These are phyloP conservation scores for Astreopora myriophthalma DNA, from an alignment of 64 coral and sea anemone genomes.

Conservation along the genomic window DNA sequence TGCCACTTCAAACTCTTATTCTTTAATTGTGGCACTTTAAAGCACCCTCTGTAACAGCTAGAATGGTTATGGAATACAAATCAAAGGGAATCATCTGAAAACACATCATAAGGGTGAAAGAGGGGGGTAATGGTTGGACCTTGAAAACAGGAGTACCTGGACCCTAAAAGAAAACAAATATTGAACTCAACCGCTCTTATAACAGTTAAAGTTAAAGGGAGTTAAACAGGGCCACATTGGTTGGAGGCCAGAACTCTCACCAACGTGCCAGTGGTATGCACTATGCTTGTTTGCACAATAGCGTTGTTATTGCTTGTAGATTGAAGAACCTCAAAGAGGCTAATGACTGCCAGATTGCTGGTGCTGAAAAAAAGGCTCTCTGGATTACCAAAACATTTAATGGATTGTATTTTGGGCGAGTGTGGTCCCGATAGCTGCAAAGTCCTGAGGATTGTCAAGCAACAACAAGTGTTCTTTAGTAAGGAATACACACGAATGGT, in stretches of 20 bases:
- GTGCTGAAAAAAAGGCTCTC: neutral
- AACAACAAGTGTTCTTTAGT: neutral
- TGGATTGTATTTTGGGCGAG: neutral
- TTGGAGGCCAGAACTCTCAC: neutral
- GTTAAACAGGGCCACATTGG: neutral
- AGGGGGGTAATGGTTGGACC: too few species aligned
- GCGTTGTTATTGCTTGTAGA: neutral
- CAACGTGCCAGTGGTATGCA: too few species aligned
- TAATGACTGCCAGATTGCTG: conserved; percentile 10
- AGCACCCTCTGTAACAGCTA: too few species aligned
- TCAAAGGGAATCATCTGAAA: too few species aligned
- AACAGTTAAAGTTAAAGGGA: neutral
- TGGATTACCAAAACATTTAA: neutral
- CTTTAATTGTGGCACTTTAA: too few species aligned
- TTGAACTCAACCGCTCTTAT: too few species aligned
- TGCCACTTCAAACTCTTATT: too few species aligned
- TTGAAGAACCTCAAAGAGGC: conserved; percentile 10
- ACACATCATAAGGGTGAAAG: too few species aligned
- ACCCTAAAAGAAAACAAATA: too few species aligned
- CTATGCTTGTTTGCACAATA: neutral
- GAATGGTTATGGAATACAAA: too few species aligned
- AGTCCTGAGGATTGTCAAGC: neutral
- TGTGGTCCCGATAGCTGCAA: neutral
- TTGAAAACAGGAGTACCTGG: too few species aligned
- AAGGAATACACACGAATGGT: neutral